Base-by-base conservation (phyloP, 2,888 invertebrate species). In the Saturnia japonica region DNA sequence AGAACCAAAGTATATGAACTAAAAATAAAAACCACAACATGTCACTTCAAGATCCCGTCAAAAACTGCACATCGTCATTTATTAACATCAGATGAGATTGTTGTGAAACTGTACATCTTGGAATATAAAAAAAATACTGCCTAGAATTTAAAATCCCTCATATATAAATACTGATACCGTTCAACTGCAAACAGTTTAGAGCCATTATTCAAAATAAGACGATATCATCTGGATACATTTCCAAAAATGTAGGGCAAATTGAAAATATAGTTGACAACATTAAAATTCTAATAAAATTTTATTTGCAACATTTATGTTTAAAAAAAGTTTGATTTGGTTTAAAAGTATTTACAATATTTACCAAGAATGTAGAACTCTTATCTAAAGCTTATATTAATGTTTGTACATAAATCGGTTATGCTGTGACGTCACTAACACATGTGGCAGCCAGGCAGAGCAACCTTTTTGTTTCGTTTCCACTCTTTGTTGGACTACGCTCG, bases 361-460 rank as follows among this genome's bases (percentile, higher is more conserved):
- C 11, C 11, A 60, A 28, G 4, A 60, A 60, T 60, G 14, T 14
- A 60, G 28, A 60, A 25, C 25, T 60, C 57, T 28, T 6, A 22
- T 2, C 25, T 57, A 6, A 57, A 25, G 25, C 22, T 57, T 57
- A 54, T 25, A 12, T 57, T 57, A 28, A 28, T 60, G 57, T 64
- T 40, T 64, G 19, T 40, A n/a, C 64, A 64, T 64, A n/a, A 64
- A 64, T 40, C n/a, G 64, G 79, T 77, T 76, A 75, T 76, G 73
- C 75, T 64, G 67, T 89, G 89, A 90, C 90, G 88, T 90, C 89
- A 90, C 68, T 69, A 67, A 57, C 85, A 88, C 90, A 90, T 89
- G 86, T 89, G 90, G 85, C 83, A 75, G 75, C 82, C 88, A 64
- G 85, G 80, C 80, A 77, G n/a, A n/a, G 72, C 80, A 77, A 78